phyloP scores from a whole-genome alignment of 2,113 vertebrate genomes.

The Pagrus major region DNA sequence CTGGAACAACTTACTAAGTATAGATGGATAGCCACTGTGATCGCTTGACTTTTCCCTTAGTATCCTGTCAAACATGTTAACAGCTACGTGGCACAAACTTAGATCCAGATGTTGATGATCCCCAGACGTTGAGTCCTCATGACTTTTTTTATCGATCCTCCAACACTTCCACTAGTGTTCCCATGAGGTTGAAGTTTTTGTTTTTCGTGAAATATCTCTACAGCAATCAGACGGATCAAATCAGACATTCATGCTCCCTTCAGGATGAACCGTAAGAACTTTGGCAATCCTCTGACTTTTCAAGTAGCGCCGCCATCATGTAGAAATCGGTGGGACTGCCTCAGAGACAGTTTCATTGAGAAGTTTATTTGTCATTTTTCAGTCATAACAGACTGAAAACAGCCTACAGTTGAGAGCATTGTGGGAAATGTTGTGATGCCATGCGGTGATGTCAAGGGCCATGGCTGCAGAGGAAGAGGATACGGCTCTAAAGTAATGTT shows the following conservation, averaged over 20 bases:
- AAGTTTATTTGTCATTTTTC: no score
- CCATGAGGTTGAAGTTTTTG: background rate
- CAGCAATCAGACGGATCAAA: background rate
- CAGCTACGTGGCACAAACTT: background rate
- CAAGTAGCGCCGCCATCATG: no score
- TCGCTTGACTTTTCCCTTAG: background rate
- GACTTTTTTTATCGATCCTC: background rate
- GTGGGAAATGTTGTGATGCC: no score
- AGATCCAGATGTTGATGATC: background rate
- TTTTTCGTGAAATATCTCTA: background rate
- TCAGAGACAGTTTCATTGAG: no score
- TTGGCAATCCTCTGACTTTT: no score
- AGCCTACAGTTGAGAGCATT: no score
- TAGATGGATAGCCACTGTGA: background rate
- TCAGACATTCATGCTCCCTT: background rate
- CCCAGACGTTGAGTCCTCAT: background rate
- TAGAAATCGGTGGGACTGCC: no score
- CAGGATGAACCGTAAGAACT: background rate
- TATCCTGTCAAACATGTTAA: background rate
- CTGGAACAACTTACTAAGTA: background rate
- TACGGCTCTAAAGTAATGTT: no score
- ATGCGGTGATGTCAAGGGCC: no score
- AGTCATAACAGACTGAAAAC: no score
- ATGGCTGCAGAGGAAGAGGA: no score
- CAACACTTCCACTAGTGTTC: no score